Evolutionary conservation across 2,888 invertebrate genomes (phyloP), one percentile per base, ranked within the genome.

Genomic region (Apodemia duryi): DNA sequence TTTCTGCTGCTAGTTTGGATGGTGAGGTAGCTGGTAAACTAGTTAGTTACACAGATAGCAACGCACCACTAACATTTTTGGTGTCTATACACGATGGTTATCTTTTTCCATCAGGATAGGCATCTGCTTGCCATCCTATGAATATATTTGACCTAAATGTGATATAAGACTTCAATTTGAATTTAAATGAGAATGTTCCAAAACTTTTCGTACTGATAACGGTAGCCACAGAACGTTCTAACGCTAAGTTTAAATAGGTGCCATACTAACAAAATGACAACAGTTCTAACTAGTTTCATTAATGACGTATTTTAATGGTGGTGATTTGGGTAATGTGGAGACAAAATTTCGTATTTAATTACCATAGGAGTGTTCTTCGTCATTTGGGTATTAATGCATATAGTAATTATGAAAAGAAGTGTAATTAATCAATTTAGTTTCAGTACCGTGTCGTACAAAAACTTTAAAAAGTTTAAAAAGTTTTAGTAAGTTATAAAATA

Each of bases 231-330:
- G 57, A 57, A 29, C 57, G 57, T 29, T 46, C 46, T 46, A 46
- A 32, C 57, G 57, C 29, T 57, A 57, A 57, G 29, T 57, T 32
- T 57, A 29, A 57, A 57, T 46, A 46, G 54, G 11, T 29, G 57
- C 13, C 29, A 32, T 57, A 32, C 32, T 57, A 57, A 57, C 29
- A 57, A 57, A 57, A 57, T 57, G 57, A 57, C 57, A 57, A 57
- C 57, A 57, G 57, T 57, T 57, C 28, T 57, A 57, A 57, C 32
- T 57, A 57, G 29, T 57, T 57, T 57, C 57, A 57, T 57, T 57
- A 57, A 57, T 57, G 57, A 57, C 57, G 32, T 57, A 57, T 57
- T 57, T 52, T 57, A 57, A 57, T 57, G 57, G 57, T 13, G 57
- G 57, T 57, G 32, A 57, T 57, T 57, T 57, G 57, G 57, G 57